A percentile compares a stretch with the other conserved stretches of the same genome.
phyloP scores from a whole-genome alignment of 1,140 invertebrate species.

The Lordiphosa clarofinis region DNA sequence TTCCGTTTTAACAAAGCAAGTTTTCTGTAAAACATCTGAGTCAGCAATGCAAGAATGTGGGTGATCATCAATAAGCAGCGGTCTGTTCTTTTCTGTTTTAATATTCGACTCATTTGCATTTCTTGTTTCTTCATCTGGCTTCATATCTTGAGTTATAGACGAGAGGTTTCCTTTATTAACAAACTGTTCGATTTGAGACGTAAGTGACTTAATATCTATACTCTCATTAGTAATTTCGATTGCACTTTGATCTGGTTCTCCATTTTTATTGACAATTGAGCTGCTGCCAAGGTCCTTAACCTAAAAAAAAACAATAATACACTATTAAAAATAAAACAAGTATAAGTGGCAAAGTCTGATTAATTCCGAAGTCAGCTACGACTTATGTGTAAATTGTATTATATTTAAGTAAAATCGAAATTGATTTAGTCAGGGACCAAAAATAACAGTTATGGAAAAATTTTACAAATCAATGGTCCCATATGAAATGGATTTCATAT shows the following conservation, averaged over 20 bases:
- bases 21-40: background rate
- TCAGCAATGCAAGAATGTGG: background rate
- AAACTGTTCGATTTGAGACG: conserved; percentile 73
- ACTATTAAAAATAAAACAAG: background rate
- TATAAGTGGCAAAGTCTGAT: no score
- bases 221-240: conserved; percentile 10
- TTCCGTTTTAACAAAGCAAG: no score
- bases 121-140: conserved; percentile 4
- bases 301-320: conserved; percentile 2
- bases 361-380: no score
- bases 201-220: conserved; percentile 63
- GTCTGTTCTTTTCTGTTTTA: conserved; percentile 4
- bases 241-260: background rate
- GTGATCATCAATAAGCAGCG: background rate
- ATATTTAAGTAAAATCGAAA: no score
- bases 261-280: background rate
- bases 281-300: background rate
- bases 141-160: conserved; percentile 11
- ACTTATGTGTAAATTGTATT: no score
- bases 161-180: conserved; percentile 52
- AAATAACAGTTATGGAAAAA: no score
- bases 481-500: no score
- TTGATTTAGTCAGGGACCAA: no score
- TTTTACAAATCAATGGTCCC: no score
- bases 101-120: background rate